phyloP scores from a whole-genome alignment of 2,113 vertebrate genomes.

The Columbina picui region DNA sequence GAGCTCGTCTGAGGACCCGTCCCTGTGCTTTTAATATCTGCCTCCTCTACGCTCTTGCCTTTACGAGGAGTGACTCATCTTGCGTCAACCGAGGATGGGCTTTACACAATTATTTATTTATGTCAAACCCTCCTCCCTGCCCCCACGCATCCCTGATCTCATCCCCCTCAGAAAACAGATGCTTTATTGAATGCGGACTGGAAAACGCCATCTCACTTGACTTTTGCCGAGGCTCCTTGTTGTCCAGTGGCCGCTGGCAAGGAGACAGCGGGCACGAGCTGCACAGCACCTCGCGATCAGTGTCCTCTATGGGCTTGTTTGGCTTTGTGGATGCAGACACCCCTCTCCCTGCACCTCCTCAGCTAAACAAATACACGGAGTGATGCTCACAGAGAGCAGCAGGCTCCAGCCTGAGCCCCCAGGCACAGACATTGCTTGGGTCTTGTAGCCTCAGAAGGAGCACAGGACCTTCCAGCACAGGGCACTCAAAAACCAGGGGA shows the following conservation, averaged over 20 bases:
- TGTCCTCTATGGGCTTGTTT: accelerated
- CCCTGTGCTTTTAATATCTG: background rate
- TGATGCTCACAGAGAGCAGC: background rate
- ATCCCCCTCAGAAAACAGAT: slow-evolving; percentile 7
- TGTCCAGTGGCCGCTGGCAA: background rate
- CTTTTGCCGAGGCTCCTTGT: background rate
- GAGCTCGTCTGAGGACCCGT: background rate
- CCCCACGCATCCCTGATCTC: slow-evolving; percentile 12
- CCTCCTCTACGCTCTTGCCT: background rate
- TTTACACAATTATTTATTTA: slow-evolving; percentile 48
- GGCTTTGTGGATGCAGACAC: background rate
- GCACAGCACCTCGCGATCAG: background rate
- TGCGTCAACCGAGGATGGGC: background rate
- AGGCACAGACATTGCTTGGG: background rate
- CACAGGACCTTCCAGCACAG: background rate
- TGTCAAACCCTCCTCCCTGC: slow-evolving; percentile 17
- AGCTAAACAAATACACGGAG: accelerated
- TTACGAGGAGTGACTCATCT: slow-evolving; percentile 12
- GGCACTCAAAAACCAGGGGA: background rate
- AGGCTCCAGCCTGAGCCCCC: background rate
- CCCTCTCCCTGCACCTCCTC: background rate
- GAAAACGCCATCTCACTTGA: background rate
- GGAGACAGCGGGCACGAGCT: accelerated
- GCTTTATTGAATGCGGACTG: background rate
- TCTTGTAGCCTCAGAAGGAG: background rate